Evolutionary conservation across 2,113 vertebrate genomes (phyloP), one percentile per base, ranked within the genome.

Genomic region (Tapirus terrestris): DNA sequence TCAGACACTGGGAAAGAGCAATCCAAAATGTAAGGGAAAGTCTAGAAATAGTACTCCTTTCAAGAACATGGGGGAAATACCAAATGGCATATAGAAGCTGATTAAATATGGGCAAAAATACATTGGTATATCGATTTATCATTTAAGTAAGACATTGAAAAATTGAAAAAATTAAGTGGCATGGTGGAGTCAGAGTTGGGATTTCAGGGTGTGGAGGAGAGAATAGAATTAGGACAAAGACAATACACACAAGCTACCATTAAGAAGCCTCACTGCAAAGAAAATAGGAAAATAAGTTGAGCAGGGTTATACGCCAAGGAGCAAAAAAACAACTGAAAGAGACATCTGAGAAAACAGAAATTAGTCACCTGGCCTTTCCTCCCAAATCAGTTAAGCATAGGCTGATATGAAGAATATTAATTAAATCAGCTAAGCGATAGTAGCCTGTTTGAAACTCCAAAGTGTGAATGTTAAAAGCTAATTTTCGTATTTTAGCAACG

Each of bases 291-390:
- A 75, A 81, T n/a, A 61, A 79, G 8, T 48, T 81, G 39, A 67
- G 27, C 17, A 48, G 36, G 23, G 27, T 58, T 48, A 60, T 63
- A 82, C 45, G 14, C 7, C 25, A 84, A 89, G 18, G 25, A 84
- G 29, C 43, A 89, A 82, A 89, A 92, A 60, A 29, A 45, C 56
- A 80, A 70, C 39, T 87, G 93, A 94, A 84, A 96, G 43, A 87
- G 68, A 61, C 45, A 85, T 80, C 43, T 70, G 70, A 94, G 79
- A 29, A 90, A 97, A 89, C 6, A 67, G 51, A 83, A 72, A 86
- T 96, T 84, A 94, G 63, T 96, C 92, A 90, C 84, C 63, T 92
- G 88, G 75, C 92, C 95, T 87, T 95, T 93, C 63, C 39, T 95
- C 43, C n/a, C 65, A 89, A 76, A 95, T 77, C 85, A 84, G 23